phyloP scores from a whole-genome alignment of 2,888 invertebrate species.

The Aricia artaxerxes region DNA sequence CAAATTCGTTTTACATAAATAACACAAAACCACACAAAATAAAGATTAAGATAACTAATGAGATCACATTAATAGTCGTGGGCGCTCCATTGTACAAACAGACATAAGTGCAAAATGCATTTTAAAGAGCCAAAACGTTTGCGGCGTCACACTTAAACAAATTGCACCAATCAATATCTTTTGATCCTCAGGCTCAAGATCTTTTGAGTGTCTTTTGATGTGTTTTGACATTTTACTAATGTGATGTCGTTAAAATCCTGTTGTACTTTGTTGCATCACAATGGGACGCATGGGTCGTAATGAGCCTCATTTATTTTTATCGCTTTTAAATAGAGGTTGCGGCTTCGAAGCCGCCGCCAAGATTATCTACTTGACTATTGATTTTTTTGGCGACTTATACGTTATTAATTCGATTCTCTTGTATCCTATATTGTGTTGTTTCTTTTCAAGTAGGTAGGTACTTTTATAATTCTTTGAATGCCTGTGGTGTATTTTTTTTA shows the following conservation, averaged over 20 bases:
- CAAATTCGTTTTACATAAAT: slow-evolving; percentile 21
- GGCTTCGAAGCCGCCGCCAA: slow-evolving; percentile 61
- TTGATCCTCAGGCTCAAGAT: slow-evolving; percentile 57
- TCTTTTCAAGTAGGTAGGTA: not conserved
- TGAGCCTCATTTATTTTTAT: slow-evolving; percentile 76
- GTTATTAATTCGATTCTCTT: slow-evolving; percentile 28
- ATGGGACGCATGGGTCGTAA: slow-evolving; percentile 66
- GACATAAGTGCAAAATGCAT: slow-evolving; percentile 58
- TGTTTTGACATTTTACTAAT: slow-evolving; percentile 80
- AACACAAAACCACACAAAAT: slow-evolving; percentile 28
- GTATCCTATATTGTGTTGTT: not conserved
- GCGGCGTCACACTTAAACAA: slow-evolving; percentile 66
- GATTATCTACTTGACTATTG: slow-evolving; percentile 57
- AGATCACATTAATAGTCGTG: slow-evolving; percentile 51
- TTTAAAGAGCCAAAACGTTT: slow-evolving; percentile 57
- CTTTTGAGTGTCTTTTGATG: slow-evolving; percentile 68
- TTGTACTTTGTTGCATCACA: slow-evolving; percentile 59
- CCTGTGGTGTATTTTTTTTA: not conserved
- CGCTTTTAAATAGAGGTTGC: slow-evolving; percentile 71
- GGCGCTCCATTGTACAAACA: slow-evolving; percentile 54
- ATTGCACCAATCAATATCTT: slow-evolving; percentile 72
- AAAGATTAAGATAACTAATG: slow-evolving; percentile 48
- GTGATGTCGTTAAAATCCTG: slow-evolving; percentile 69
- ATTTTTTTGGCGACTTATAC: slow-evolving; percentile 11
- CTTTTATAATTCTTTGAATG: not conserved